A percentile compares a stretch with the other conserved stretches of the same genome.
Evolutionary conservation across 1,140 invertebrate genomes (phyloP).

Genomic region (Hycleus phaleratus): DNA sequence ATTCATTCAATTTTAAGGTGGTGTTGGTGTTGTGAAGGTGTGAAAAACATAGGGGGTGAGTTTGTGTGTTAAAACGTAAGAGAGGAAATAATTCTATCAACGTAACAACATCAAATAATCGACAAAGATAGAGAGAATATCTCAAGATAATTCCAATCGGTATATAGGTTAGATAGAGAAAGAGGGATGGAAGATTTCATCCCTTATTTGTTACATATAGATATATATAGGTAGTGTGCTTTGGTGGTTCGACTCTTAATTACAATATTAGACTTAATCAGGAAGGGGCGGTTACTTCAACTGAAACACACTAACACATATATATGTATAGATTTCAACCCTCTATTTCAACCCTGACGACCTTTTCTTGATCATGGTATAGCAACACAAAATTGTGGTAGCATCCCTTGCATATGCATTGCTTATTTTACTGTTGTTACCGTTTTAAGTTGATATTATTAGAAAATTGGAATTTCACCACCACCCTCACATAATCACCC

Average conservation of each 20-base stretch:
- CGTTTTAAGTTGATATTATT: too few relatives aligned
- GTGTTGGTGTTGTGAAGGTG: too few relatives aligned
- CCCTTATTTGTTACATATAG: background rate
- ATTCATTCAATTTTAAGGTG: too few relatives aligned
- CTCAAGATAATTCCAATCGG: background rate
- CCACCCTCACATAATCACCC: too few relatives aligned
- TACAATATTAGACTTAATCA: slow-evolving; percentile 18
- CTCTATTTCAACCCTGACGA: too few relatives aligned
- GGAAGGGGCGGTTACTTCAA: slow-evolving; percentile 12
- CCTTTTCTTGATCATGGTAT: too few relatives aligned
- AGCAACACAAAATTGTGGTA: too few relatives aligned
- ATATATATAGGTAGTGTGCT: slow-evolving; percentile 11
- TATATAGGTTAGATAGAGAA: slow-evolving; percentile 3
- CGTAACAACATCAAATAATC: slow-evolving; percentile 2
- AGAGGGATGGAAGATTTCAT: too few relatives aligned
- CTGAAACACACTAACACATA: slow-evolving; percentile 7
- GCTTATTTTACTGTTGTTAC: slow-evolving; percentile 8
- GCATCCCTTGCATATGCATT: slow-evolving; percentile 16
- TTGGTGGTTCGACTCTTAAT: slow-evolving; percentile 17
- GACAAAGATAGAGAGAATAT: too few relatives aligned
- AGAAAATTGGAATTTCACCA: slow-evolving; percentile 13
- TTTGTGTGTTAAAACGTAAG: background rate
- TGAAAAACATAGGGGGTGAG: too few relatives aligned
- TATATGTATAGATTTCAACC: too few relatives aligned
- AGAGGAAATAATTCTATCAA: slow-evolving; percentile 15